A percentile compares a stretch with the other conserved stretches of the same genome.
Evolutionary conservation across 2,888 invertebrate genomes (phyloP).

Genomic region (Phortica magna): DNA sequence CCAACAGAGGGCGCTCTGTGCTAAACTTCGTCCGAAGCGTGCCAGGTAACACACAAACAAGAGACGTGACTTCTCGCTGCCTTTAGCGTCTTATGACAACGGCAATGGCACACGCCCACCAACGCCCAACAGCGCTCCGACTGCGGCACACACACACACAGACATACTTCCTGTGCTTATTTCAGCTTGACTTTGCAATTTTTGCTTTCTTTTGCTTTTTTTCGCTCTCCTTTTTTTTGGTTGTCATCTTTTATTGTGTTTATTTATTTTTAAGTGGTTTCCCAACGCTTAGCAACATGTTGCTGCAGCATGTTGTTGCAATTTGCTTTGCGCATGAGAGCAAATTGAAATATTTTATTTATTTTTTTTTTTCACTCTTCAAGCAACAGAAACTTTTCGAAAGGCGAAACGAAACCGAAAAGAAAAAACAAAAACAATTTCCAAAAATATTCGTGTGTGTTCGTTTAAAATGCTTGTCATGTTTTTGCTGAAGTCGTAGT

Average conservation of each 20-base stretch:
- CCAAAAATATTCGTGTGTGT: constrained; percentile 24
- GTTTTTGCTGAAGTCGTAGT: background rate
- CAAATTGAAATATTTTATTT: background rate
- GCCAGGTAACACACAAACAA: constrained; percentile 25
- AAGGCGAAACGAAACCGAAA: background rate
- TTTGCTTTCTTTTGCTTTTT: constrained; percentile 52
- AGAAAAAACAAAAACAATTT: background rate
- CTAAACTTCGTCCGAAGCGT: constrained; percentile 8
- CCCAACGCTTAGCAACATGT: constrained; percentile 52
- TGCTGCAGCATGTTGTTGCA: constrained; percentile 54
- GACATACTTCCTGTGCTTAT: constrained; percentile 56
- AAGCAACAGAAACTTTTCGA: too few relatives aligned
- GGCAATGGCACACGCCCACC: too few relatives aligned
- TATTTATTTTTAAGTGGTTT: constrained; percentile 43
- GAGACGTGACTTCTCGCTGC: constrained; percentile 15
- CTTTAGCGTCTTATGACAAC: too few relatives aligned
- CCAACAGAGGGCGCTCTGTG: background rate
- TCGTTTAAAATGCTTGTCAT: constrained; percentile 3
- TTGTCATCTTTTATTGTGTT: constrained; percentile 57
- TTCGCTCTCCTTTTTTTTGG: constrained; percentile 52
- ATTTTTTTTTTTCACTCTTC: background rate
- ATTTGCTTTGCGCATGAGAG: constrained; percentile 43
- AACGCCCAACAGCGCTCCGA: background rate
- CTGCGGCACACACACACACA: constrained; percentile 23
- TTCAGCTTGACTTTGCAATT: constrained; percentile 62